Evolutionary conservation across 2,888 invertebrate genomes (phyloP).

Genomic region (Elegia similella): DNA sequence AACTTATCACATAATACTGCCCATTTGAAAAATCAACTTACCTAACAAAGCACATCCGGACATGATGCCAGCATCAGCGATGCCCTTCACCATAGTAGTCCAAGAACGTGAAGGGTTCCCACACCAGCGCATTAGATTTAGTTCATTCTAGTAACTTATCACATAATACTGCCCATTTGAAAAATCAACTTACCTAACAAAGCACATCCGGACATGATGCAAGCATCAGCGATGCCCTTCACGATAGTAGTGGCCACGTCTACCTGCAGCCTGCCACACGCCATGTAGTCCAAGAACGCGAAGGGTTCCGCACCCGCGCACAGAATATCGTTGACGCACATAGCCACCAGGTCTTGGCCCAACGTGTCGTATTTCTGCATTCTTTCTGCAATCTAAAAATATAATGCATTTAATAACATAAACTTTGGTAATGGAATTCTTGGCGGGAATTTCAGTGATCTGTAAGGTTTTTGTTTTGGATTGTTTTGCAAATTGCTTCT

Average conservation of each 20-base stretch:
- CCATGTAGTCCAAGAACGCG: slow-evolving; percentile 98
- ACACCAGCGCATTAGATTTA: slow-evolving; percentile 98
- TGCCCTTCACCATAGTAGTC: slow-evolving; percentile 93
- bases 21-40: no score
- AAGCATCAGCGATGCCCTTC: slow-evolving; percentile 93
- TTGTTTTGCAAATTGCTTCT: no score
- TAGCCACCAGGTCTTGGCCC: slow-evolving; percentile 97
- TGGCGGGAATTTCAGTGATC: no score
- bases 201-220: slow-evolving; percentile 92
- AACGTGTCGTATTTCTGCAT: slow-evolving; percentile 90
- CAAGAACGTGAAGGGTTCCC: slow-evolving; percentile 96
- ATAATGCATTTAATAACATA: no score
- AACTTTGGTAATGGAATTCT: no score
- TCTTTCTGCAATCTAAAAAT: slow-evolving; percentile 89
- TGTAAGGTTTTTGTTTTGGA: no score
- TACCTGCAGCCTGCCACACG: slow-evolving; percentile 92
- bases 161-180: no score
- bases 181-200: slow-evolving; percentile 90
- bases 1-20: no score
- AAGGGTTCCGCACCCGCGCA: slow-evolving; percentile 97
- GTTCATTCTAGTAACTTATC: no score
- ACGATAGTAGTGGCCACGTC: slow-evolving; percentile 89
- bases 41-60: slow-evolving; percentile 95
- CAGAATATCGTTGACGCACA: slow-evolving; percentile 98
- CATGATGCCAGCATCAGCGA: slow-evolving; percentile 92